Conservation (phyloP, 2,113 vertebrate genomes). For the Uria lomvia region DNA sequence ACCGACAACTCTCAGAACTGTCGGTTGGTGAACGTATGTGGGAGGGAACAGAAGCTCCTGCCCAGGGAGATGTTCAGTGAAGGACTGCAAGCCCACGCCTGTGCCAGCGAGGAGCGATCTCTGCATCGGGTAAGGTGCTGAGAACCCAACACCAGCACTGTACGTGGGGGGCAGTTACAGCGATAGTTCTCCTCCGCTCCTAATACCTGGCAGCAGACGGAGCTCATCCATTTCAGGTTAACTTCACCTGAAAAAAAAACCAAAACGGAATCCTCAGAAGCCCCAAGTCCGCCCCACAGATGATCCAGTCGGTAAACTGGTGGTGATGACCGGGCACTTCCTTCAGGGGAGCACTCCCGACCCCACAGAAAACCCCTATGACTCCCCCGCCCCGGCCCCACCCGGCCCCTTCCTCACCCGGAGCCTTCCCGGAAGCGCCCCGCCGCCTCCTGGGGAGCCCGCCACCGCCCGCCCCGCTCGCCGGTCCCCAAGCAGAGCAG, state of each 20-base stretch:
- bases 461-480: neutral
- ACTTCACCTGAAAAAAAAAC: neutral
- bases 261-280: neutral
- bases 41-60: neutral
- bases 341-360: neutral
- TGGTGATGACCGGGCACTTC: accelerated
- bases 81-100: accelerated
- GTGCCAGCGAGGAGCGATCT: neutral
- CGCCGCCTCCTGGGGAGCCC: neutral
- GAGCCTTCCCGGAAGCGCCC: no score
- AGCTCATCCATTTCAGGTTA: neutral
- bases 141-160: neutral
- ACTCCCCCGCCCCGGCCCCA: no score
- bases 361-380: accelerated
- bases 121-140: neutral
- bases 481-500: neutral
- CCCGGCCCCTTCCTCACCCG: neutral
- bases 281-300: no score
- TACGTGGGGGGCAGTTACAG: accelerated
- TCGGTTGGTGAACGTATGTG: accelerated
- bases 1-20: neutral
- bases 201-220: neutral
- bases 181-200: neutral
- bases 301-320: no score
- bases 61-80: neutral